A percentile compares a stretch with the other conserved stretches of the same genome.
These are phyloP conservation scores for Tichodroma muraria DNA, from an alignment of 2,113 vertebrate genomes.

Conservation along the genomic window DNA sequence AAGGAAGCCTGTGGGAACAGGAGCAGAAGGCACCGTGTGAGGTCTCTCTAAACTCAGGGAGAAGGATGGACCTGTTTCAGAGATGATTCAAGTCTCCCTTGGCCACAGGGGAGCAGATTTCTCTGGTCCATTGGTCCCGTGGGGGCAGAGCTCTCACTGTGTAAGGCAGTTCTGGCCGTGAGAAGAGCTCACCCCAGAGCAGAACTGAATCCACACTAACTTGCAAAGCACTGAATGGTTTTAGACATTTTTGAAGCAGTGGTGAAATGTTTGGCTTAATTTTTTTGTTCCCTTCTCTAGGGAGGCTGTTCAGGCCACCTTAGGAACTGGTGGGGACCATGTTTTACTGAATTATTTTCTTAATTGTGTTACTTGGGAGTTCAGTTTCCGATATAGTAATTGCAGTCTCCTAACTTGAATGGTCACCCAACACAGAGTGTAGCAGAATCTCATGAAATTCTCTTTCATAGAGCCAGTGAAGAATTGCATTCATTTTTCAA, in stretches of 20 bases:
- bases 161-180: neutral
- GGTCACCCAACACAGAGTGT: neutral
- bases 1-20: neutral
- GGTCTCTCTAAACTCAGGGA: neutral
- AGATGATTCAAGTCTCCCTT: neutral
- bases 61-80: neutral
- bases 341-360: neutral
- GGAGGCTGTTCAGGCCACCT: neutral
- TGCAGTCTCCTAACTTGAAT: neutral
- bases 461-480: neutral
- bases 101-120: fast-evolving
- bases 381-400: neutral
- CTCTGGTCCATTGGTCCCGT: fast-evolving
- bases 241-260: neutral
- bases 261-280: neutral
- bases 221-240: neutral
- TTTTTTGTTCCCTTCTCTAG: neutral
- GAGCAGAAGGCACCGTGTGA: neutral
- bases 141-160: neutral
- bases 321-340: neutral
- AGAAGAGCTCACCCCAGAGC: neutral
- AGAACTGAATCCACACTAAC: neutral
- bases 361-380: neutral
- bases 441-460: neutral
- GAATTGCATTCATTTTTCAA: neutral